Evolutionary conservation across 2,888 invertebrate species (phyloP), one percentile per base, ranked within the genome.

Genomic region (Drosophila algonquin): DNA sequence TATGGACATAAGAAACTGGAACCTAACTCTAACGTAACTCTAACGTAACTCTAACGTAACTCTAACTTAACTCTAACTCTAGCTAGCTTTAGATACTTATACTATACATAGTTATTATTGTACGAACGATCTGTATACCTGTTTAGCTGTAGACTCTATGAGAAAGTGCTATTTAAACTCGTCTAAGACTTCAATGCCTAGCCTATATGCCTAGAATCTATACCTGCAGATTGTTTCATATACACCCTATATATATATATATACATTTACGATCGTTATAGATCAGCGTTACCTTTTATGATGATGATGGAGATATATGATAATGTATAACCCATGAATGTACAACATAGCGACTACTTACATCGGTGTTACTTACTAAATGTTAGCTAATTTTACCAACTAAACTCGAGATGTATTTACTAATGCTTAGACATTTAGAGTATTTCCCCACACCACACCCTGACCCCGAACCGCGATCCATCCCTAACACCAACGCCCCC

Each of bases 101-200:
- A 30, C 30, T 5, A 24, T 24, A 24, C 24, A 30, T 30, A 30
- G 30, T 2, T 30, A 30, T 30, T 30, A 30, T 35, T 12, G 35
- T 35, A 35, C 12, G 54, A 57, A 21, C 54, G 57, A 70, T 54
- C 52, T 53, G 52, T 67, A 71, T 40, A 58, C 59, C 52, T 67
- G 67, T 65, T 67, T 67, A 67, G 58, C 67, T 67, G 59, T 69
- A 70, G 55, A 50, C 51, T 68, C 61, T 52, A 69, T 68, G 68
- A 79, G 76, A 74, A 75, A 74, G 83, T 84, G 83, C 83, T 84
- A 84, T 84, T 84, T 74, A 86, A 73, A 82, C 79, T 77, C 64
- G 83, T 73, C 87, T 83, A 77, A 84, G 83, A 86, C 83, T 86
- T 84, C 75, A 81, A 27, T 50, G 51, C 47, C 77, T 65, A 71